phyloP scores from a whole-genome alignment of 2,113 vertebrate species.

The Pseudorhombus dupliciocellatus region DNA sequence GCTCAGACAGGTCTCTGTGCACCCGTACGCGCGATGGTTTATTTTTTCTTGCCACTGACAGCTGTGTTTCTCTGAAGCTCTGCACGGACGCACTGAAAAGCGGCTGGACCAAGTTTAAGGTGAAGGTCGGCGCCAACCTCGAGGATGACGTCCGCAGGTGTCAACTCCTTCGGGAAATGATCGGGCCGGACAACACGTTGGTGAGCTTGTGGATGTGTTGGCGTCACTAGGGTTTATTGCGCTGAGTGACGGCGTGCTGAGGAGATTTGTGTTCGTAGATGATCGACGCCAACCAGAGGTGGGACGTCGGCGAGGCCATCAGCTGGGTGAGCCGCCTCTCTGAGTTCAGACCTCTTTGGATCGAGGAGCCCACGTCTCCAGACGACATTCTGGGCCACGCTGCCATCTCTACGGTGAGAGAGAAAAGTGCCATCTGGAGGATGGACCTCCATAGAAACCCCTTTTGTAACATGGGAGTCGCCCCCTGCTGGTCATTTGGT shows the following conservation, averaged over 20 bases:
- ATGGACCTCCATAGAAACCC: too few species aligned
- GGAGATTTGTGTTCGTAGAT: conserved; percentile 71
- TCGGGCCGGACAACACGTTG: conserved; percentile 77
- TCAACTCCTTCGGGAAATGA: conserved; percentile 80
- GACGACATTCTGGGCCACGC: conserved; percentile 86
- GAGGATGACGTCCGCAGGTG: conserved; percentile 83
- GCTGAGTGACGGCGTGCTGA: neutral
- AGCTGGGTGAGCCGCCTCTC: conserved; percentile 81
- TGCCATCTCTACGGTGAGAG: conserved; percentile 80
- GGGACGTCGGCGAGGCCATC: conserved; percentile 84
- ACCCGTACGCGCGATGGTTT: neutral
- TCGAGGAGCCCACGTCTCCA: conserved; percentile 85
- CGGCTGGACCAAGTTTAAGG: conserved; percentile 84
- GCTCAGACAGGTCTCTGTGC: conserved; percentile 76
- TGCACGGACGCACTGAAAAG: conserved; percentile 71
- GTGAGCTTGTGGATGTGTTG: conserved; percentile 52
- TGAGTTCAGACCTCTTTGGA: conserved; percentile 84
- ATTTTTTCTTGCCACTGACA: neutral
- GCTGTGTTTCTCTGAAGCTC: conserved; percentile 57
- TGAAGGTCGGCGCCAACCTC: conserved; percentile 84
- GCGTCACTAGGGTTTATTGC: neutral
- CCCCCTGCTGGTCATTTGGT: too few species aligned
- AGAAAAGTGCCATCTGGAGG: neutral
- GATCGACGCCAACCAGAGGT: conserved; percentile 87
- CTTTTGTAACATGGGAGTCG: too few species aligned